Base-by-base conservation (phyloP, 2,888 invertebrate species). In the Andrena minutula region DNA sequence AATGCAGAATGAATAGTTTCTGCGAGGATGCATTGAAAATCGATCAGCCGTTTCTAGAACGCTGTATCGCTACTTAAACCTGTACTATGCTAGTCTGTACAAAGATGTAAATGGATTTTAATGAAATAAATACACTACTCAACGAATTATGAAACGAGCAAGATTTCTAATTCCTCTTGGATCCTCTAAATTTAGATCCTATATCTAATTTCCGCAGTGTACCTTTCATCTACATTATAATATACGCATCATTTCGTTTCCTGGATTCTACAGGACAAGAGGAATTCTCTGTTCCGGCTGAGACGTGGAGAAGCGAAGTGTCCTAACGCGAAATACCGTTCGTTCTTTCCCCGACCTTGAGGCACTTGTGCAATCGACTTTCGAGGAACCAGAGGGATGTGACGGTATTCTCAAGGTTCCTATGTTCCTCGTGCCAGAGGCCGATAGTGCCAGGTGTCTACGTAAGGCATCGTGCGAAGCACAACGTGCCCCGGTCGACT, bases 401-500 rank as follows among this genome's bases (percentile, higher is more conserved):
- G 32, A n/a, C 6, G 7, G 58, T 61, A 10, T 26, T 12, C 47
- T 47, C 69, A 66, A 70, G 66, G 65, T 66, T 64, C 28, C 58
- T 53, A 4, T 10, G 7, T 5, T 2, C 53, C 2, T 41, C 16
- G 16, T 16, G 12, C 0, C 8, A 12, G 12, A 2, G 12, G 6
- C 3, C 23, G n/a, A 5, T 26, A 63, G 0, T 41, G 49, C 35
- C 10, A 65, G 7, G 41, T 28, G 47, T 12, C 49, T 71, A 73
- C 64, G 60, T 64, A 66, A 65, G 72, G 74, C 68, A 74, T 28
- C 32, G 74, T 32, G 53, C 71, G 63, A 80, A 64, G 81, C 76
- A 74, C 74, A 64, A 61, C 28, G 41, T 79, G 47, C 30, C 12
- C 51, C 32, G 30, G 47, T 30, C 74, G 61, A 88, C 88, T 88